Base-by-base conservation (phyloP, 2,797 vertebrate species). In the Bradypodion pumilum region DNA sequence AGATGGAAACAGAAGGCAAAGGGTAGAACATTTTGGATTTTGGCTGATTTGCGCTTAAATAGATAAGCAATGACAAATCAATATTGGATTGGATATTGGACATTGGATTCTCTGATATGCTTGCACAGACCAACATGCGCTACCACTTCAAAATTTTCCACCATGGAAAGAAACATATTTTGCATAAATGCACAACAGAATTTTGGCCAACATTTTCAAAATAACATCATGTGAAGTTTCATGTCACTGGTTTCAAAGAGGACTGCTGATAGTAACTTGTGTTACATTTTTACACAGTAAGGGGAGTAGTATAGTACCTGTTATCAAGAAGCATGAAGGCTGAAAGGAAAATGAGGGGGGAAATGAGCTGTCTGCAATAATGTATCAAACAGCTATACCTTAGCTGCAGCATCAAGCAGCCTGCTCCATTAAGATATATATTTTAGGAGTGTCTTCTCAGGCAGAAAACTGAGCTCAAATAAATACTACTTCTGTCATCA, bases 391-490 rank as follows among this genome's bases (percentile, higher is more conserved):
- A 0, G 52, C 52, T 78, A 74, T 72, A 52, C 13, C 16, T 37
- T 68, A 40, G n/a, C n/a, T n/a, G n/a, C n/a, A n/a, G 83, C 29
- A 84, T 1, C 82, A 60, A 82, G 74, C 42, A 59, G 68, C 5
- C 66, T 60, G 46, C 78, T 80, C 32, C 29, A 42, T 7, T 59
- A 56, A 59, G 59, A n/a, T 81, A 13, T 46, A 13, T 44, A 12
- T 62, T 16, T 25, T 9, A 73, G 10, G 15, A 78, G 42, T 29
- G 42, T 21, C 19, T 46, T 56, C 83, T 27, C 70, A 89, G 85
- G 0, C 4, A 89, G 90, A 84, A 92, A 69, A 13, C 46, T 65
- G 44, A 85, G 86, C 79, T 16, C 10, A 78, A 87, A 84, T 70
- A 74, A 75, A 66, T 81, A 87, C 49, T 79, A 85, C 63, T 63